phyloP scores from a whole-genome alignment of 1,140 invertebrate species.

The Drosophila sucinea region DNA sequence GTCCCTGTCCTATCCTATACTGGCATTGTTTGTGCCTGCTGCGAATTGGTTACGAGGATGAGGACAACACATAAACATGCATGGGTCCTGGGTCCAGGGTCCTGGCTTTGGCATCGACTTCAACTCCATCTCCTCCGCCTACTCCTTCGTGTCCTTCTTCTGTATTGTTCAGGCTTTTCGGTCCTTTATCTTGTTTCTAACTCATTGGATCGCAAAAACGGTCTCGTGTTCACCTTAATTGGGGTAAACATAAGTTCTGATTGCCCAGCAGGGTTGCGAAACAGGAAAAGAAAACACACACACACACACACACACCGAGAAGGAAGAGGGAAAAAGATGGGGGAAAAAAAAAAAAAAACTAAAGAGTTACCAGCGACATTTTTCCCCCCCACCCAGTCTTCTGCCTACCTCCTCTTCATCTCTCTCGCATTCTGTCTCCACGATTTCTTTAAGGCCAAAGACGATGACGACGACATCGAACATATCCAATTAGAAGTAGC shows the following conservation, averaged over 20 bases:
- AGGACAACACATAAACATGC: slow-evolving; percentile 71
- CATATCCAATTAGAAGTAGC: slow-evolving; percentile 75
- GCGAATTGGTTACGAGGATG: slow-evolving; percentile 9
- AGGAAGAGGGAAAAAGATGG: background rate
- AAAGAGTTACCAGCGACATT: slow-evolving; percentile 65
- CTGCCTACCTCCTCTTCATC: background rate
- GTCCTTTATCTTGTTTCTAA: slow-evolving; percentile 82
- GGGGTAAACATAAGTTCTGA: slow-evolving; percentile 82
- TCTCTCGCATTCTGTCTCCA: background rate
- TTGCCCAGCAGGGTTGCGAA: slow-evolving; percentile 63
- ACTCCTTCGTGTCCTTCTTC: background rate
- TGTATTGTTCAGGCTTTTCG: slow-evolving; percentile 72
- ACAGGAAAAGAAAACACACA: background rate
- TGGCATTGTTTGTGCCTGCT: slow-evolving; percentile 63
- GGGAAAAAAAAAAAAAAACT: slow-evolving; percentile 19
- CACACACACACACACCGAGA: background rate
- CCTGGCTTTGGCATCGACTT: slow-evolving; percentile 4
- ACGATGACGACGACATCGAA: slow-evolving; percentile 49
- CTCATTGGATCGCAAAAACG: slow-evolving; percentile 82
- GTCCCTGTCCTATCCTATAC: slow-evolving; percentile 7
- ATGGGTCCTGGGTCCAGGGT: slow-evolving; percentile 29
- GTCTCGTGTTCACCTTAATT: slow-evolving; percentile 82
- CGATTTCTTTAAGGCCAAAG: slow-evolving; percentile 48
- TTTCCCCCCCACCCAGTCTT: slow-evolving; percentile 31
- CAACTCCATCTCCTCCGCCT: background rate